phyloP scores from a whole-genome alignment of 2,797 vertebrate genomes.

The Peromyscus attwateri region DNA sequence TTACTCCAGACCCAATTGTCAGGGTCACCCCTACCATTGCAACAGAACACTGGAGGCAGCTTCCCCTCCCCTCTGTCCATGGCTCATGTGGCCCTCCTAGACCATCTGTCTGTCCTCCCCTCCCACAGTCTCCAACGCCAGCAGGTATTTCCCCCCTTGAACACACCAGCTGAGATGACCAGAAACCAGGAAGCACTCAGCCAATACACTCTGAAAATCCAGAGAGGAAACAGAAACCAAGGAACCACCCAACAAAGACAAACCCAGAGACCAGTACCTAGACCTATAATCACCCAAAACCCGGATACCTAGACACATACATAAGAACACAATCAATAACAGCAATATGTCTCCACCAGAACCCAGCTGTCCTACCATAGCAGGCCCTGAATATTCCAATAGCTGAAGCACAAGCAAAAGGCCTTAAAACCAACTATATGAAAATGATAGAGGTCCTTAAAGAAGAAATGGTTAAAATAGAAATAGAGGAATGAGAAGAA shows the following conservation, averaged over 20 bases:
- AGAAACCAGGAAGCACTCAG: not conserved
- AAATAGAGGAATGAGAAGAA: not conserved
- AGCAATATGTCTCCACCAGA: not conserved
- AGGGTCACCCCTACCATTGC: no score
- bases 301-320: not conserved
- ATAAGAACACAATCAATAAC: not conserved
- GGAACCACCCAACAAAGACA: not conserved
- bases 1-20: no score
- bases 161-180: not conserved
- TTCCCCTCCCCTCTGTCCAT: not conserved
- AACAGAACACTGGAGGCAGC: no score
- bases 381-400: not conserved
- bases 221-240: not conserved
- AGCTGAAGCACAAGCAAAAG: not conserved
- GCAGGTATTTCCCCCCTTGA: not conserved
- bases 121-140: not conserved
- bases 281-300: not conserved
- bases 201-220: not conserved
- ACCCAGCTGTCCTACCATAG: not conserved
- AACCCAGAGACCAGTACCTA: not conserved
- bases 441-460: not conserved
- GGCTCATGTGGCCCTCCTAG: not conserved
- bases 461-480: not conserved
- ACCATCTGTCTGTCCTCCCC: not conserved
- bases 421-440: not conserved